phyloP scores from a whole-genome alignment of 2,888 invertebrate genomes.

The Automeris io region DNA sequence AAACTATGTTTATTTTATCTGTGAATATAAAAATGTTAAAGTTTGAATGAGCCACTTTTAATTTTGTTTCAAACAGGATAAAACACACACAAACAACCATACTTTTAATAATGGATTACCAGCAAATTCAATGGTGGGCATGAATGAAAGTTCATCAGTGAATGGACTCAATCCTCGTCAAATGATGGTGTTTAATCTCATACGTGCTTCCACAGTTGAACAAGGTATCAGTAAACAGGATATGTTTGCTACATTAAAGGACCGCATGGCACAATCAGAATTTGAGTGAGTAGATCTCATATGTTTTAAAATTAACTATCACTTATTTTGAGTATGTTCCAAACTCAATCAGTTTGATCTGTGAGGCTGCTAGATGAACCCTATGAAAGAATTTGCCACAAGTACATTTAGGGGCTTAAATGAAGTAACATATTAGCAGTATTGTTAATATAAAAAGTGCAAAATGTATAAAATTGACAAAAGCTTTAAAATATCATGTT shows the following conservation, averaged over 20 bases:
- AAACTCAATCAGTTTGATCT: too few species aligned
- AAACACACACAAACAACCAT: slow-evolving; percentile 38
- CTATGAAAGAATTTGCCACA: too few species aligned
- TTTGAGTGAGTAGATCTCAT: slow-evolving; percentile 56
- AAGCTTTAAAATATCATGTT: too few species aligned
- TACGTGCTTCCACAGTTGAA: slow-evolving; percentile 58
- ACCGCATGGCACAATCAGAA: slow-evolving; percentile 62
- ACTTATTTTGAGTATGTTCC: too few species aligned
- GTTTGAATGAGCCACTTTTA: neutral
- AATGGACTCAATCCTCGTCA: slow-evolving; percentile 67
- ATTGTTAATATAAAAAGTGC: too few species aligned
- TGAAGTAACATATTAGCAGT: too few species aligned
- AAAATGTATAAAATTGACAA: too few species aligned
- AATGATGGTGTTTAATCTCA: slow-evolving; percentile 68
- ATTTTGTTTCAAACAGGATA: slow-evolving; percentile 41
- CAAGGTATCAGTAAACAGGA: slow-evolving; percentile 71
- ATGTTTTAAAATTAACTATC: too few species aligned
- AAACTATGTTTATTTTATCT: slow-evolving; percentile 11
- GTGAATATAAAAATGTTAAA: neutral
- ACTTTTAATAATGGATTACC: slow-evolving; percentile 47
- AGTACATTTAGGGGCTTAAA: too few species aligned
- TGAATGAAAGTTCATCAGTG: slow-evolving; percentile 47
- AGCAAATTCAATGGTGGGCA: slow-evolving; percentile 63
- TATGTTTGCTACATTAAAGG: slow-evolving; percentile 59
- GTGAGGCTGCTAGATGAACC: too few species aligned